These are phyloP conservation scores for Pangasius mekongensis DNA, from an alignment of 2,797 vertebrate genomes.

Conservation along the genomic window DNA sequence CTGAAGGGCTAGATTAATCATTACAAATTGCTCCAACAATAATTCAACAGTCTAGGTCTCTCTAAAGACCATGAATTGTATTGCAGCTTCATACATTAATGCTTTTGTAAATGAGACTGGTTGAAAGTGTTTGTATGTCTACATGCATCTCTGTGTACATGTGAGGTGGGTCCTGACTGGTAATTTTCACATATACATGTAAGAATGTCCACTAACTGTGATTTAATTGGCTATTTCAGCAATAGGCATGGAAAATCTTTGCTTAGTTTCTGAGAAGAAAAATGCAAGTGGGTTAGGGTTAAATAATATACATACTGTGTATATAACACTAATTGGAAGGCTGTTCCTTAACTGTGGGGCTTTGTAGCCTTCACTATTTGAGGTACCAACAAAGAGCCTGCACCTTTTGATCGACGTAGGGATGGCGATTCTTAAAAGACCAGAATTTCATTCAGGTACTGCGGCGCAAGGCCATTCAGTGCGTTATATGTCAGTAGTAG, in stretches of 20 bases:
- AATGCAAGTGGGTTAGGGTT: neutral
- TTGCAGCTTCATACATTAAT: neutral
- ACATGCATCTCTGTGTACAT: neutral
- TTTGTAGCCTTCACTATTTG: no score
- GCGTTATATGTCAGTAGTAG: no score
- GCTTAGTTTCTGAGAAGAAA: neutral
- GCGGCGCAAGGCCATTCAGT: no score
- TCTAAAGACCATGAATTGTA: neutral
- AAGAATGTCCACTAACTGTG: conserved; percentile 60
- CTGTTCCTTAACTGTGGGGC: no score
- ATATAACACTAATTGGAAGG: no score
- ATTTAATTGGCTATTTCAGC: conserved; percentile 16
- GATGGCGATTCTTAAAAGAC: no score
- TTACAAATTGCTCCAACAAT: neutral
- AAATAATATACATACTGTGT: neutral
- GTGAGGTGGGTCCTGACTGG: conserved; percentile 1
- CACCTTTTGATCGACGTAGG: no score
- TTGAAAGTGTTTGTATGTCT: neutral
- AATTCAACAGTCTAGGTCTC: neutral
- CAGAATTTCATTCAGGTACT: no score
- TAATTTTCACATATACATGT: conserved; percentile 58
- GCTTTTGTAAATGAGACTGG: neutral
- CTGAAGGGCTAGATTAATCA: neutral
- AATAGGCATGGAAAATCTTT: neutral
- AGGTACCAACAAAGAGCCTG: no score